Conservation (phyloP, 2,888 invertebrate species). For the Priocnemis perturbator region DNA sequence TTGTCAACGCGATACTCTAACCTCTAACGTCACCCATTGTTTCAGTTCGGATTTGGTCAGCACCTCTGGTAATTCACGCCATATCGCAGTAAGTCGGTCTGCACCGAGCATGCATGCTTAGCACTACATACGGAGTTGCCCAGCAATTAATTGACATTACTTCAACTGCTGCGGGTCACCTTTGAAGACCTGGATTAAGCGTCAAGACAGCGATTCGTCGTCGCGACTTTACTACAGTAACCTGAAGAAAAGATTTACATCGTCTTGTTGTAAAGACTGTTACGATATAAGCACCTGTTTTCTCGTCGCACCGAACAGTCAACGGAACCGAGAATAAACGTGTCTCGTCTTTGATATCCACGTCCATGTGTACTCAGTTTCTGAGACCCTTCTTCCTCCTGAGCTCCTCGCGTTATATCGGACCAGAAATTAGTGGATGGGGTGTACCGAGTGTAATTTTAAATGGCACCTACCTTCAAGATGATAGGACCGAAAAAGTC, state of each 20-base stretch:
- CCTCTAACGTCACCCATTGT: slow-evolving; percentile 23
- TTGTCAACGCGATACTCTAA: background rate
- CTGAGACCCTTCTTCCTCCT: too few relatives aligned
- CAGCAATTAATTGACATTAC: too few relatives aligned
- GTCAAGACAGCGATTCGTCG: too few relatives aligned
- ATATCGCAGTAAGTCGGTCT: background rate
- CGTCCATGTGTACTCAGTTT: background rate
- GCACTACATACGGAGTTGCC: too few relatives aligned
- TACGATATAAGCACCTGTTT: background rate
- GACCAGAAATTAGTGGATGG: too few relatives aligned
- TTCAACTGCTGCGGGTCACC: too few relatives aligned
- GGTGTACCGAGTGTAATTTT: too few relatives aligned
- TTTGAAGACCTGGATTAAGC: too few relatives aligned
- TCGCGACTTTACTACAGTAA: too few relatives aligned
- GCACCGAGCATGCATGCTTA: background rate
- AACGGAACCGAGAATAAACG: background rate
- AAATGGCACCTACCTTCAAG: too few relatives aligned
- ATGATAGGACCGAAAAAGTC: too few relatives aligned
- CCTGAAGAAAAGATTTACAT: background rate
- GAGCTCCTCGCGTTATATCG: too few relatives aligned
- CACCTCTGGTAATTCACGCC: slow-evolving; percentile 33
- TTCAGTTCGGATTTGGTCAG: slow-evolving; percentile 49
- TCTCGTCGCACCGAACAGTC: background rate
- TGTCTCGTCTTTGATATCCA: background rate
- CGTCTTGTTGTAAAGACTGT: background rate